These are phyloP conservation scores for Hapalemur alaotrensis DNA, from an alignment of 2,797 vertebrate species.

Conservation along the genomic window DNA sequence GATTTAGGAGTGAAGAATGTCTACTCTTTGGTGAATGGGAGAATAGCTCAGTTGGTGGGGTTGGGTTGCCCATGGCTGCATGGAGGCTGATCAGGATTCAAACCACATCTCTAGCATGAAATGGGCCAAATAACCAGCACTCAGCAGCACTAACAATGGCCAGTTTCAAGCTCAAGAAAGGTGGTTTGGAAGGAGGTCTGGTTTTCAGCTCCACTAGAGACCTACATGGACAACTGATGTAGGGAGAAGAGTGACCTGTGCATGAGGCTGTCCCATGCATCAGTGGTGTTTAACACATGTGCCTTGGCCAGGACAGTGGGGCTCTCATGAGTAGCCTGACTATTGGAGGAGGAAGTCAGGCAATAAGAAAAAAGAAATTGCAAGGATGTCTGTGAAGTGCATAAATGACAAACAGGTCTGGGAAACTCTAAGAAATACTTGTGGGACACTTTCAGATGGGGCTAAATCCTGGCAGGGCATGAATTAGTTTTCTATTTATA, in stretches of 20 bases:
- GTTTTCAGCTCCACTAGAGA: neutral
- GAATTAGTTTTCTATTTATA: neutral
- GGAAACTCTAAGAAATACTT: neutral
- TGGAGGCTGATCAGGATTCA: neutral
- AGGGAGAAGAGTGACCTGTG: neutral
- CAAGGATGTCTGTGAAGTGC: neutral
- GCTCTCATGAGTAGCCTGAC: neutral
- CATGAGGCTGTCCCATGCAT: fast-evolving
- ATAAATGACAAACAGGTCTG: neutral
- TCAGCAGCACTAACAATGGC: too few species aligned
- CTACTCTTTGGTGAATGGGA: too few species aligned
- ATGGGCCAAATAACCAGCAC: neutral
- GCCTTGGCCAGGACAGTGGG: fast-evolving
- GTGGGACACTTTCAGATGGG: neutral
- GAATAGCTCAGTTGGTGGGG: fast-evolving
- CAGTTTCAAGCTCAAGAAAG: neutral
- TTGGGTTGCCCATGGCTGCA: fast-evolving
- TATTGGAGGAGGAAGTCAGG: neutral
- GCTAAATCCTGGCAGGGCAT: neutral
- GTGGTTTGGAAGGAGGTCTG: neutral
- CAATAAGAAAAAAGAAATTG: too few species aligned
- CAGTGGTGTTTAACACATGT: fast-evolving
- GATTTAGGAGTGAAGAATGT: fast-evolving
- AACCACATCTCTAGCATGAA: neutral
- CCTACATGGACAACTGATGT: neutral